Conservation (phyloP, 2,797 vertebrate genomes). For the Selene dorsalis region DNA sequence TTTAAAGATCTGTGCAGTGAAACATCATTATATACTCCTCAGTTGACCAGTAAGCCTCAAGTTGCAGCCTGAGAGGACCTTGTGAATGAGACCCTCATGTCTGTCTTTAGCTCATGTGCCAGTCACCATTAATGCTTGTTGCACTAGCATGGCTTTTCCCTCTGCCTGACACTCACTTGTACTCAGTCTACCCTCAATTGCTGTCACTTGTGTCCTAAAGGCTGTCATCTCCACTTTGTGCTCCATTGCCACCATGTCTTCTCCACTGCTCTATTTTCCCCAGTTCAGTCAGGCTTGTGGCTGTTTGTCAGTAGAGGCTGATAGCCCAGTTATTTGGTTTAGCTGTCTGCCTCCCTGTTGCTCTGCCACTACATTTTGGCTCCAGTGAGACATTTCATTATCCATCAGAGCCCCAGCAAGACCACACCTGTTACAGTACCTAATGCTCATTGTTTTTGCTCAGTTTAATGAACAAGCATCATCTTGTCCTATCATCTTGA, state of each 20-base stretch:
- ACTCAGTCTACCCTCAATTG: constrained; percentile 79
- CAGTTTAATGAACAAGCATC: constrained; percentile 48
- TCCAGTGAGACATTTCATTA: constrained; percentile 76
- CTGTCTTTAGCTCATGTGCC: constrained; percentile 72
- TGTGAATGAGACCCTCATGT: constrained; percentile 64
- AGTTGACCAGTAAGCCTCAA: constrained; percentile 53
- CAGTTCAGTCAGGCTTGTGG: constrained; percentile 80
- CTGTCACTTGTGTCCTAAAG: constrained; percentile 80
- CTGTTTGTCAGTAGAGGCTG: constrained; percentile 78
- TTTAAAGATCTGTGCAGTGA: constrained; percentile 37
- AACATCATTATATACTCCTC: constrained; percentile 62
- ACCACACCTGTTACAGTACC: constrained; percentile 20
- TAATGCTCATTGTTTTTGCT: constrained; percentile 45
- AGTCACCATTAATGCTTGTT: constrained; percentile 75
- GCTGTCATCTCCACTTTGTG: constrained; percentile 82
- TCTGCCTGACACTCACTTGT: constrained; percentile 74
- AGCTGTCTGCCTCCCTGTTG: constrained; percentile 73
- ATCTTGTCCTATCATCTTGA: constrained; percentile 27
- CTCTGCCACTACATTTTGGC: constrained; percentile 72
- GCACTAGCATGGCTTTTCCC: constrained; percentile 67
- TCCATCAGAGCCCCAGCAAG: constrained; percentile 60
- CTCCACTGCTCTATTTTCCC: constrained; percentile 76
- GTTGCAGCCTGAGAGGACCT: constrained; percentile 46
- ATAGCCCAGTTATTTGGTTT: constrained; percentile 78
- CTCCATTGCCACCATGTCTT: constrained; percentile 75